phyloP scores from a whole-genome alignment of 2,888 invertebrate genomes.

The Suillia variegata region DNA sequence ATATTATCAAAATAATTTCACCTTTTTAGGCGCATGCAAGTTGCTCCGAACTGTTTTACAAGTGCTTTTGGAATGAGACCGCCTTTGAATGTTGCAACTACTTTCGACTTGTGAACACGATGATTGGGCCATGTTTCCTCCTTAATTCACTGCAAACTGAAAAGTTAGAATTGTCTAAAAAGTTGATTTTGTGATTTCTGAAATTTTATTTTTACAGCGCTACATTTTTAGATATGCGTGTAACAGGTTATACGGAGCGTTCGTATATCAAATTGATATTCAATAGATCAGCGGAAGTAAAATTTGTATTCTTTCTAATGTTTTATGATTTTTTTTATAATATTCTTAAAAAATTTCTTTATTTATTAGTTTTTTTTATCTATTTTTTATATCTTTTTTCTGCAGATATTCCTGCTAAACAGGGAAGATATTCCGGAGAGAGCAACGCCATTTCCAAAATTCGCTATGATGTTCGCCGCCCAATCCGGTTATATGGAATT shows the following conservation, averaged over 20 bases:
- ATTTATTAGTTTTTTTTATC: neutral
- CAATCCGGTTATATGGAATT: neutral
- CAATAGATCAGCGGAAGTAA: neutral
- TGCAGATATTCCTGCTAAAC: neutral
- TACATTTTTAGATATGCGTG: neutral
- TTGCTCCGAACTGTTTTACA: neutral
- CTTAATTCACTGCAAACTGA: neutral
- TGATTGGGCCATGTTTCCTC: neutral
- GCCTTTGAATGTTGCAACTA: neutral
- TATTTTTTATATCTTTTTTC: neutral
- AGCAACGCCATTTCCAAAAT: neutral
- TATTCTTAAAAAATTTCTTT: too few relatives aligned
- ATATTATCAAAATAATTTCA: too few relatives aligned
- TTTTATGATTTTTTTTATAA: too few relatives aligned
- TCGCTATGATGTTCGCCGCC: neutral
- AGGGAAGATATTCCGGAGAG: neutral
- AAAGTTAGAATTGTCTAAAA: neutral
- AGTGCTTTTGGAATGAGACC: neutral
- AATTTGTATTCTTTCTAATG: too few relatives aligned
- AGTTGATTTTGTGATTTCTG: too few relatives aligned
- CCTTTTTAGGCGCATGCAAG: neutral
- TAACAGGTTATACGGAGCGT: neutral
- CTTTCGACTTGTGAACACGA: neutral
- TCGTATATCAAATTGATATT: neutral
- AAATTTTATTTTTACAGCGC: too few relatives aligned